phyloP scores from a whole-genome alignment of 2,888 invertebrate genomes.

The Cataglyphis cursor region DNA sequence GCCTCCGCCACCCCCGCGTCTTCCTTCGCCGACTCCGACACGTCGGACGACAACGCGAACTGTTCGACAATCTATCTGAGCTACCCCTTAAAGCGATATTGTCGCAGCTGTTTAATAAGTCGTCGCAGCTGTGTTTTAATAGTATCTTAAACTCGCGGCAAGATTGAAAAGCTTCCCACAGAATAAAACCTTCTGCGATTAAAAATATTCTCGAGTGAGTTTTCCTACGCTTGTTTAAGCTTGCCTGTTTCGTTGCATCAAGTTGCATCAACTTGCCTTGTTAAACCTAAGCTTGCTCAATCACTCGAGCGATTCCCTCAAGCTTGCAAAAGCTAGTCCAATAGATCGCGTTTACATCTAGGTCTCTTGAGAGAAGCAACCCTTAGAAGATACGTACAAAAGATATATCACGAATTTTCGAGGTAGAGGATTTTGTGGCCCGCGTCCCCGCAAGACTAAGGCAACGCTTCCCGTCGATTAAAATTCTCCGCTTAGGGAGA shows the following conservation, averaged over 20 bases:
- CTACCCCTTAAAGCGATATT: conserved; percentile 56
- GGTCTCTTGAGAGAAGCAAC: conserved; percentile 18
- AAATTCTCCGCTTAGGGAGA: neutral
- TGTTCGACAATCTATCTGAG: conserved; percentile 35
- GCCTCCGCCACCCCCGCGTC: conserved; percentile 50
- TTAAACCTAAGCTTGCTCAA: neutral
- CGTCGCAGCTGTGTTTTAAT: conserved; percentile 63
- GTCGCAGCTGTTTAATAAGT: conserved; percentile 72
- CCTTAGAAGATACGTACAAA: conserved; percentile 71
- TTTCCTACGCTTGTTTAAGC: neutral
- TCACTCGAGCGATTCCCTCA: neutral
- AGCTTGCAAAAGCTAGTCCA: neutral
- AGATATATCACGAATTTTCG: conserved; percentile 73
- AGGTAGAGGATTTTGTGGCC: conserved; percentile 68
- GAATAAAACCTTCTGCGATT: neutral
- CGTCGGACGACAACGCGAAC: conserved; percentile 64
- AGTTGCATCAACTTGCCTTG: neutral
- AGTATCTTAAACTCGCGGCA: conserved; percentile 10
- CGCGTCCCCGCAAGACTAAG: conserved; percentile 58
- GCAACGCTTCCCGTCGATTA: conserved; percentile 59
- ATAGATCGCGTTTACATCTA: conserved; percentile 14
- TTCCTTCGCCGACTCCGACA: conserved; percentile 62
- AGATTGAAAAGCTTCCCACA: neutral
- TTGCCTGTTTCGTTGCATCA: neutral
- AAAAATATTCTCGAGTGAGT: conserved; percentile 18